These are phyloP conservation scores for Nephrotoma appendiculata DNA, from an alignment of 2,888 invertebrate species.

Conservation along the genomic window DNA sequence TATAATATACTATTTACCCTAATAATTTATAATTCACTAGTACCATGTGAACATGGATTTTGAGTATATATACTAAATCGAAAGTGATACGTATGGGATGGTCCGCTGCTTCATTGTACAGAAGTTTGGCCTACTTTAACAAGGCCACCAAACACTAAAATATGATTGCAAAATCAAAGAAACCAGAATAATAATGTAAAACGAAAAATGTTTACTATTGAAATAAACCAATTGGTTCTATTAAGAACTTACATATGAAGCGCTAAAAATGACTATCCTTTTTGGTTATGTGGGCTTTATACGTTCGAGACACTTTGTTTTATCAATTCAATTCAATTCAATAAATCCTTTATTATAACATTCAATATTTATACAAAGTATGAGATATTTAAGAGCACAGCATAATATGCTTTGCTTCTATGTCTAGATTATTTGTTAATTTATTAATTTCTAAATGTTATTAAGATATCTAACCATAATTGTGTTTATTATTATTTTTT, in stretches of 20 bases:
- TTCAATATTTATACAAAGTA: too few species aligned
- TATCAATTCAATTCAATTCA: too few species aligned
- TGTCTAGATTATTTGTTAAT: too few species aligned
- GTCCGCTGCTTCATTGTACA: neutral
- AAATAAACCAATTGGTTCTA: neutral
- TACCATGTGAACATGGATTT: neutral
- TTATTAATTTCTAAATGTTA: too few species aligned
- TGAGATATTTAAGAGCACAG: too few species aligned
- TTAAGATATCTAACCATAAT: too few species aligned
- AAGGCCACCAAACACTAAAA: neutral
- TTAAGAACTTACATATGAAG: neutral
- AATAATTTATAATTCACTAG: neutral
- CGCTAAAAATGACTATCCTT: neutral
- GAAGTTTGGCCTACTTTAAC: neutral
- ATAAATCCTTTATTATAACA: too few species aligned
- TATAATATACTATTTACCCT: neutral
- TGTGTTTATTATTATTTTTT: too few species aligned
- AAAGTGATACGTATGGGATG: neutral
- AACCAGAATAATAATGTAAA: neutral
- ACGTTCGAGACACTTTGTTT: too few species aligned
- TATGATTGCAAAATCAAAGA: neutral
- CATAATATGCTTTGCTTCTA: too few species aligned
- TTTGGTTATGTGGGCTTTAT: neutral
- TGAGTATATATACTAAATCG: neutral
- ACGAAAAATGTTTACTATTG: neutral